Base-by-base conservation (phyloP, 2,888 invertebrate species). In the Matsumyia berberina region DNA sequence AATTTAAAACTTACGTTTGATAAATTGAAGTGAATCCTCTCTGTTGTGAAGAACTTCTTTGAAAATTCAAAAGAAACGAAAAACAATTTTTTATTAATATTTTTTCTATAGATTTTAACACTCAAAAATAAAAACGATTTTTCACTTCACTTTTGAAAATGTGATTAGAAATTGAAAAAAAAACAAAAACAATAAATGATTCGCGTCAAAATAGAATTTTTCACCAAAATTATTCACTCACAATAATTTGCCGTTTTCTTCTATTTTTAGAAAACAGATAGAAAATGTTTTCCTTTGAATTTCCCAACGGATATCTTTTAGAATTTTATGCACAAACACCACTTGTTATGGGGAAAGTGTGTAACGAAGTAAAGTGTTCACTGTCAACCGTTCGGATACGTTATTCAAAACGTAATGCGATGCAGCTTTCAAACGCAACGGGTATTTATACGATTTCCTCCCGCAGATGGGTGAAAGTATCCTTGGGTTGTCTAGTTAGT, bases 401-500 rank as follows among this genome's bases (percentile, higher is more conserved):
- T 74, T 85, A 85, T 64, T 85, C 64, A 85, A 76, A 80, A 85
- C 85, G 85, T 76, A 70, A 79, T 85, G 85, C 80, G 85, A 85
- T 85, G 76, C 85, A 85, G 80, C 85, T 85, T 85, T 85, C 46
- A 70, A 85, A 85, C 42, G 64, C 85, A 80, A 72, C 76, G 85
- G 39, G 80, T 85, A 80, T 85, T 85, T 85, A 85, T 85, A 85
- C 57, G 76, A 80, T 80, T 77, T 80, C 29, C 57, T 46, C 29
- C 51, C 12, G 24, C 35, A 49, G 57, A 51, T 29, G 70, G 44
- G 51, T 31, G 51, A 29, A 51, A 58, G 35, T 31, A 51, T 62
- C 60, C 62, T 80, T 74, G 53, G 76, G 33, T 66, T 69, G 60
- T 60, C 57, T 70, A 58, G 37, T 77, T 12, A 31, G 39, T 57